These are phyloP conservation scores for Agriotes lineatus DNA, from an alignment of 2,888 invertebrate genomes.

Conservation along the genomic window DNA sequence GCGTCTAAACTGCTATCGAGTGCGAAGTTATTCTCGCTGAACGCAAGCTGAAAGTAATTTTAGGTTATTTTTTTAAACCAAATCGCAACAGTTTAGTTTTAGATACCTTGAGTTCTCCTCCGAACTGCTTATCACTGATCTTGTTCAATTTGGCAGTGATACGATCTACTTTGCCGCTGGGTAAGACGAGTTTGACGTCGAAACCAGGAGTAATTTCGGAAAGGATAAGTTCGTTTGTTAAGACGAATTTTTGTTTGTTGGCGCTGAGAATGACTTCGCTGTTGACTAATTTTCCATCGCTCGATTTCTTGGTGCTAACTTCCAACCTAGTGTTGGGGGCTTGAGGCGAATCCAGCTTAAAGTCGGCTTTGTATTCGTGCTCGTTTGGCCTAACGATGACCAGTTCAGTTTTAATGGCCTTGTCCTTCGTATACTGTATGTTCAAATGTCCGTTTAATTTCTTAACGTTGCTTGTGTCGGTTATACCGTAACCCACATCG, in stretches of 20 bases:
- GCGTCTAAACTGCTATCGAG: conserved; percentile 70
- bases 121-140: conserved; percentile 72
- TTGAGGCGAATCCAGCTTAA: conserved; percentile 66
- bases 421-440: conserved; percentile 60
- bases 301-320: conserved; percentile 64
- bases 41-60: conserved; percentile 37
- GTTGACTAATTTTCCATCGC: conserved; percentile 55
- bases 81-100: too few relatives aligned
- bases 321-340: conserved; percentile 67
- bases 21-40: conserved; percentile 63
- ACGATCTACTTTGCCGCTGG: conserved; percentile 65
- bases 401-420: conserved; percentile 63
- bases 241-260: conserved; percentile 72
- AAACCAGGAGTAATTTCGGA: conserved; percentile 70
- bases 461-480: conserved; percentile 50
- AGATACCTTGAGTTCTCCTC: conserved; percentile 68
- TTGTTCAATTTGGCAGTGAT: conserved; percentile 65
- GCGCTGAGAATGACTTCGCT: conserved; percentile 67
- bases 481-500: conserved; percentile 61
- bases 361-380: conserved; percentile 65
- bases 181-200: conserved; percentile 70
- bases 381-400: conserved; percentile 57
- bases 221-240: conserved; percentile 69
- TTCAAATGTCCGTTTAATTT: conserved; percentile 54
- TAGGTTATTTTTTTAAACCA: too few relatives aligned